Conservation (phyloP, 2,797 vertebrate species). For the Crenichthys baileyi region DNA sequence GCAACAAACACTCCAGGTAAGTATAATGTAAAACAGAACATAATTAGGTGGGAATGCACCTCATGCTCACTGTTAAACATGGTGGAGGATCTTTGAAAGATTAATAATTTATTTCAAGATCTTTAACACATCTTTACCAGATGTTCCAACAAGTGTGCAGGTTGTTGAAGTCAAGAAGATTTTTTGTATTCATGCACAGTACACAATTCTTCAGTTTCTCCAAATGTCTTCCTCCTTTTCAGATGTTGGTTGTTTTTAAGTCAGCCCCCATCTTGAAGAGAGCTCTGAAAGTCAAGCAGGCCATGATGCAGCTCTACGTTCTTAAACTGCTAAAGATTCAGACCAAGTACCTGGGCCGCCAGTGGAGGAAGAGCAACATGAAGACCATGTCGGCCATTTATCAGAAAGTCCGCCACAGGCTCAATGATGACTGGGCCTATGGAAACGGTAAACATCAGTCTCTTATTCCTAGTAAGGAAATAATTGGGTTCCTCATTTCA, state of each 20-base stretch:
- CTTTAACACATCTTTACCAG: too few relatives aligned
- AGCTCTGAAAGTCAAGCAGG: conserved; percentile 95
- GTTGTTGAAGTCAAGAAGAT: background rate
- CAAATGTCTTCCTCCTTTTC: background rate
- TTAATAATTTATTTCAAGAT: too few relatives aligned
- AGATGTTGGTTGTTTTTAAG: conserved; percentile 99
- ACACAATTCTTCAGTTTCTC: background rate
- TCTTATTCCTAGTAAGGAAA: background rate
- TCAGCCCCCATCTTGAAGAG: conserved; percentile 95
- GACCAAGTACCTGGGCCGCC: conserved; percentile 95
- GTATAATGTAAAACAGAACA: too few relatives aligned
- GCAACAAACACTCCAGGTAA: too few relatives aligned
- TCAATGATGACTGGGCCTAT: conserved; percentile 97
- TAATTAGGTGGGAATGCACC: too few relatives aligned
- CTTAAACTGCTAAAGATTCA: conserved; percentile 95
- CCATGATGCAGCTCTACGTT: conserved; percentile 96
- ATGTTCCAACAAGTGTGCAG: too few relatives aligned
- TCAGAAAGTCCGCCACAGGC: conserved; percentile 95
- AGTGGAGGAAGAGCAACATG: conserved; percentile 99
- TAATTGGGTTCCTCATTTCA: background rate
- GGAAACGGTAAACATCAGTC: conserved; percentile 84
- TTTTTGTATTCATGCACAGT: background rate
- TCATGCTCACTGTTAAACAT: too few relatives aligned
- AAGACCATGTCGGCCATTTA: conserved; percentile 99
- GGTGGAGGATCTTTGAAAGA: too few relatives aligned